phyloP scores from a whole-genome alignment of 2,888 invertebrate species.

The Eilema caniola region DNA sequence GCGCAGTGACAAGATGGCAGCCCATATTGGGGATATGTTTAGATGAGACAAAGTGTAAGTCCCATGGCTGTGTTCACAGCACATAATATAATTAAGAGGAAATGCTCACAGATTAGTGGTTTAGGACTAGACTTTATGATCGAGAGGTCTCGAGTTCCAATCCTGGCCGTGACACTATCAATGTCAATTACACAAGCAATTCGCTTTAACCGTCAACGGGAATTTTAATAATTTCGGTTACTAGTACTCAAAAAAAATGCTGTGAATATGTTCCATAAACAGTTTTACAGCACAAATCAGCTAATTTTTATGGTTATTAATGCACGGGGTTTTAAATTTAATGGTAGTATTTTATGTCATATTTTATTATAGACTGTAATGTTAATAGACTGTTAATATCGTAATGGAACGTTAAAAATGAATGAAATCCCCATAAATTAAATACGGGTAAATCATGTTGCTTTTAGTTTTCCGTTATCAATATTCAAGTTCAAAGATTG shows the following conservation, averaged over 20 bases:
- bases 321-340: background rate
- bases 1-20: no score
- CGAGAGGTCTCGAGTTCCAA: background rate
- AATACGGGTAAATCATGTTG: background rate
- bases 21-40: background rate
- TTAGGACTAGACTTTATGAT: background rate
- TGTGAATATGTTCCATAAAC: background rate
- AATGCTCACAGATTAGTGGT: background rate
- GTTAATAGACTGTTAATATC: background rate
- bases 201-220: background rate
- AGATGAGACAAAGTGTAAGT: background rate
- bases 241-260: background rate
- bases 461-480: background rate
- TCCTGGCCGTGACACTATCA: background rate
- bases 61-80: background rate
- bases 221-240: background rate
- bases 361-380: background rate
- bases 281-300: background rate
- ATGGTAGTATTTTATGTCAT: background rate
- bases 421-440: background rate
- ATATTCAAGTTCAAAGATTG: background rate
- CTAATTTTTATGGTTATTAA: background rate
- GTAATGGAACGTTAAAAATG: background rate
- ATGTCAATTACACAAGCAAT: background rate
- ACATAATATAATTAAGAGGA: background rate